These are phyloP conservation scores for Neostethus bicornis DNA, from an alignment of 2,797 vertebrate species.

Conservation along the genomic window DNA sequence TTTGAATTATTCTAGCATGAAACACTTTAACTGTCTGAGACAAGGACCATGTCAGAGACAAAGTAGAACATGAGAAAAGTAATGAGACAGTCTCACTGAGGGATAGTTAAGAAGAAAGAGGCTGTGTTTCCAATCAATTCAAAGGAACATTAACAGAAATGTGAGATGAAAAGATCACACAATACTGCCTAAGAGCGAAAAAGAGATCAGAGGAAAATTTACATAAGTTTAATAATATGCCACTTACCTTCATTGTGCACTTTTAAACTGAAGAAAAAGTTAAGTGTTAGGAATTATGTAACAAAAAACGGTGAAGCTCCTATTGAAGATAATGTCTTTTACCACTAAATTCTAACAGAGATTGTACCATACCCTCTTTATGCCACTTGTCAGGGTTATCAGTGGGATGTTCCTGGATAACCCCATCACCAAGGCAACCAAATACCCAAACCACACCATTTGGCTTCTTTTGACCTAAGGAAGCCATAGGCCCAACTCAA, in stretches of 20 bases:
- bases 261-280: conserved; percentile 42
- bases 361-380: conserved; percentile 46
- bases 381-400: too few relatives aligned
- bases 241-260: conserved; percentile 42
- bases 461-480: too few relatives aligned
- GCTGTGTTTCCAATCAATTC: conserved; percentile 6
- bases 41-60: conserved; percentile 91
- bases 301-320: conserved; percentile 32
- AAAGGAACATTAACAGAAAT: conserved; percentile 8
- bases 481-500: too few relatives aligned
- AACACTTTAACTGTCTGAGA: conserved; percentile 96
- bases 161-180: not conserved
- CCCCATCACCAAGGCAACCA: too few relatives aligned
- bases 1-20: conserved; percentile 96
- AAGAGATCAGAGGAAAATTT: not conserved
- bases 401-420: too few relatives aligned
- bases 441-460: too few relatives aligned
- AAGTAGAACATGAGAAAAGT: conserved; percentile 87
- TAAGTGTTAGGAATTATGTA: conserved; percentile 46
- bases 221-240: conserved; percentile 19
- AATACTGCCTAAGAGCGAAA: not conserved
- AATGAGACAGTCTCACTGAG: conserved; percentile 84
- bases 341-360: conserved; percentile 40
- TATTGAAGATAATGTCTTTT: conserved; percentile 37
- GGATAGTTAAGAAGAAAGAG: conserved; percentile 68